These are phyloP conservation scores for Colossoma macropomum DNA, from an alignment of 2,113 vertebrate species.

Conservation along the genomic window DNA sequence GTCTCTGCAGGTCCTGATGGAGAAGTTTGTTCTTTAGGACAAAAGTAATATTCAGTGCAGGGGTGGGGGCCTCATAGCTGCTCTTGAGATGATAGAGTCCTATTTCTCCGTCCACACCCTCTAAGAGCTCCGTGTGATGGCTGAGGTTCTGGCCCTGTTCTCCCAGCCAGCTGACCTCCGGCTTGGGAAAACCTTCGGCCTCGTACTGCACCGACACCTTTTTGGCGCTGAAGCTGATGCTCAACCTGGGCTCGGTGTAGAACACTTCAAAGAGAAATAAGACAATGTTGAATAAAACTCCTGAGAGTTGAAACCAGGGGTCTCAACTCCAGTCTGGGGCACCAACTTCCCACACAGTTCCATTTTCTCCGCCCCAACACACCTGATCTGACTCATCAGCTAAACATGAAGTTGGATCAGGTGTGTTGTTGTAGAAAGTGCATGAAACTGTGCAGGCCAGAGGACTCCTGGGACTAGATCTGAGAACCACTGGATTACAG, in stretches of 20 bases:
- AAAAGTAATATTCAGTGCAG: constrained; percentile 46
- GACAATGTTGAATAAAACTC: background rate
- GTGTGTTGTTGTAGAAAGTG: too few species aligned
- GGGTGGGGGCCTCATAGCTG: constrained; percentile 9
- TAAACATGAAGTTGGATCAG: too few species aligned
- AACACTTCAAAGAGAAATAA: constrained; percentile 29
- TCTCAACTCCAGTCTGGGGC: too few species aligned
- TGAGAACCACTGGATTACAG: too few species aligned
- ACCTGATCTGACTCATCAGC: too few species aligned
- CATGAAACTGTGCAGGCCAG: too few species aligned
- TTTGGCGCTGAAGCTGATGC: constrained; percentile 1
- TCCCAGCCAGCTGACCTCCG: constrained; percentile 50
- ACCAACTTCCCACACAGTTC: background rate
- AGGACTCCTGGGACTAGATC: too few species aligned
- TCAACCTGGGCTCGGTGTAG: constrained; percentile 56
- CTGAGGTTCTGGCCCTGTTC: constrained; percentile 29
- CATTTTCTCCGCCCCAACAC: too few species aligned
- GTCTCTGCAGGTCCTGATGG: constrained; percentile 43
- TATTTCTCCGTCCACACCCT: background rate
- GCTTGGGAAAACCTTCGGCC: constrained; percentile 49
- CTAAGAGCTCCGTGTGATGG: background rate
- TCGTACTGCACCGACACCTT: constrained; percentile 43
- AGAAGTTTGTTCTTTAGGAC: constrained; percentile 42
- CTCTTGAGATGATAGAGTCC: constrained; percentile 41
- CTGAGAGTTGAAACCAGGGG: background rate